Conservation (phyloP, 2,888 invertebrate species). For the Penaeus monodon region DNA sequence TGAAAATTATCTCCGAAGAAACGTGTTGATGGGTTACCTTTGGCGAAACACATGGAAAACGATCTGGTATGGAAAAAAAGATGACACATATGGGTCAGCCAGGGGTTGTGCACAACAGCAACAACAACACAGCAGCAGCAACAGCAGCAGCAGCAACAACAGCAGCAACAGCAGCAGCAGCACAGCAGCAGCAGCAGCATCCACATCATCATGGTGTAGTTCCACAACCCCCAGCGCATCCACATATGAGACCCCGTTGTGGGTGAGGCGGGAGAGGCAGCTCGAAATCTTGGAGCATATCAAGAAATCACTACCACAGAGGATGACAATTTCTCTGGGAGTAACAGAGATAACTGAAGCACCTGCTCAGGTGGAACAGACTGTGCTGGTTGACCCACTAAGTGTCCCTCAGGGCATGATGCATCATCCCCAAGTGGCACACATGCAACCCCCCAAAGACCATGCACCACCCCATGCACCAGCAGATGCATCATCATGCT, state of each 20-base stretch:
- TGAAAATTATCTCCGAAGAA: conserved; percentile 64
- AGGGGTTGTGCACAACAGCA: conserved; percentile 56
- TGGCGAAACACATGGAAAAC: conserved; percentile 62
- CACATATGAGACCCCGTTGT: conserved; percentile 51
- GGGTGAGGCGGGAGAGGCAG: conserved; percentile 60
- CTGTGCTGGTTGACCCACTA: conserved; percentile 56
- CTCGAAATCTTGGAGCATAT: not conserved
- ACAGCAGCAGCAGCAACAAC: conserved; percentile 36
- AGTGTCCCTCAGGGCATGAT: conserved; percentile 49
- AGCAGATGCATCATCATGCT: conserved; percentile 38
- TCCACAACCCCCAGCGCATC: conserved; percentile 31
- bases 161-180: conserved; percentile 40
- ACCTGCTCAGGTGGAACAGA: conserved; percentile 57
- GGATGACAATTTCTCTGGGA: conserved; percentile 60
- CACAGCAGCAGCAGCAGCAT: conserved; percentile 37
- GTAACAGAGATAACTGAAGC: conserved; percentile 61
- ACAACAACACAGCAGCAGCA: conserved; percentile 45
- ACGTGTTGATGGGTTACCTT: conserved; percentile 61
- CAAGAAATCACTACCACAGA: conserved; percentile 46
- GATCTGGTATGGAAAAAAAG: conserved; percentile 38
- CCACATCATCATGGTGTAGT: conserved; percentile 34
- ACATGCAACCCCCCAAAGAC: conserved; percentile 61
- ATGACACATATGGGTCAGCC: conserved; percentile 48
- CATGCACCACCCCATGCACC: conserved; percentile 58
- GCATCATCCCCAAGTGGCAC: conserved; percentile 61